Base-by-base conservation (phyloP, 1,140 invertebrate species). In the Panagrolaimus sp. region DNA sequence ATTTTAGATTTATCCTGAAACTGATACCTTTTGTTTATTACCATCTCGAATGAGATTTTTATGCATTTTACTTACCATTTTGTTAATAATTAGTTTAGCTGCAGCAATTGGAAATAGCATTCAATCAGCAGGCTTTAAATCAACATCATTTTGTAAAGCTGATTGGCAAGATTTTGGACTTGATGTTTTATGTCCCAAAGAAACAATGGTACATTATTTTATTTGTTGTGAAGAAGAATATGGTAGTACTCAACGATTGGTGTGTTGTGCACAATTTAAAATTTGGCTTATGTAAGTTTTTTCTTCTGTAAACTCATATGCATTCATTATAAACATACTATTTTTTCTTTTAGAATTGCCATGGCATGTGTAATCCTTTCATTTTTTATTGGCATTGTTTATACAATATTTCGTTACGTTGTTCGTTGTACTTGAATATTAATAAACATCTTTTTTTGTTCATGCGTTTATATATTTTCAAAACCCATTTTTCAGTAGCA, bases 201-300 rank as follows among this genome's bases (percentile, higher is more conserved):
- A 68, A 58, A 28, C 67, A 15, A 68, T 68, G 67, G 44, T 68
- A 46, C 38, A 43, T 68, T 68, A 68, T 45, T 68, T 46, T 46
- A 17, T 43, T 43, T 68, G 67, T 46, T 68, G 67, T 44, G 43
- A 32, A 4, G 32, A 38, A 38, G 32, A 38, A 38, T 38, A 4
- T 38, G 32, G 32, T 38, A 38, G 32, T 38, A 38, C 32, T 4
- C 2, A 38, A 38, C 2, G 7, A 38, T 38, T 38, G 10, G 44
- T 58, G 17, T 68, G 67, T 58, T 68, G 67, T 44, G 47, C 67
- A 14, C 67, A 68, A 58, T 38, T 58, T 10, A 68, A 68, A 24
- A 58, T 68, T 32, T 68, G 67, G 67, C 17, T 68, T 17, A 68
- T 68, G 67, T 68, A 62, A 44, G 67, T 38, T 32, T 28, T 1